These are phyloP conservation scores for Argyrosomus regius DNA, from an alignment of 2,797 vertebrate genomes.

Conservation along the genomic window DNA sequence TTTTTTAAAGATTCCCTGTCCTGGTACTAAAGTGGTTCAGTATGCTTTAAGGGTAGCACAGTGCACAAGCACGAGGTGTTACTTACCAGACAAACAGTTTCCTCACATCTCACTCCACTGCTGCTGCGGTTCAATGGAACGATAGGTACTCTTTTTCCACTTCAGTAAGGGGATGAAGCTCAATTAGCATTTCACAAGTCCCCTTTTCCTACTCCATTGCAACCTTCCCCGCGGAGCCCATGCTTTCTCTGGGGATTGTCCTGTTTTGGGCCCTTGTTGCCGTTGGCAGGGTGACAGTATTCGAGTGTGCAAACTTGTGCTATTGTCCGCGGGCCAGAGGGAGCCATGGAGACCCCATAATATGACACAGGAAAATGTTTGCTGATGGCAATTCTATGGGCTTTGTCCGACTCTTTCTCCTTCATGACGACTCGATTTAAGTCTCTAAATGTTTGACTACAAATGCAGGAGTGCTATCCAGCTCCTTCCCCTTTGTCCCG, in stretches of 20 bases:
- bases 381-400: conserved; percentile 99
- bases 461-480: conserved; percentile 99
- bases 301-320: conserved; percentile 99
- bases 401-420: conserved; percentile 99
- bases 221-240: conserved; percentile 92
- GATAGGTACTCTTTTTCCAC: conserved; percentile 83
- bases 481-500: conserved; percentile 97
- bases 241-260: conserved; percentile 93
- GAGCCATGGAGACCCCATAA: conserved; percentile 99
- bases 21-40: conserved; percentile 29
- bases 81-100: conserved; percentile 74
- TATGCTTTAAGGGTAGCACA: conserved; percentile 36
- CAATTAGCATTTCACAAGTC: conserved; percentile 95
- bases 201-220: conserved; percentile 88
- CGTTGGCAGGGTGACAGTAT: conserved; percentile 99
- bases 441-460: conserved; percentile 99
- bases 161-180: conserved; percentile 91
- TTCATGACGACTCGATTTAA: conserved; percentile 99
- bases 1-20: conserved; percentile 17
- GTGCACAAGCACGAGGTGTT: conserved; percentile 69
- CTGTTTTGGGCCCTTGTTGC: conserved; percentile 96
- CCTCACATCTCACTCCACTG: conserved; percentile 81
- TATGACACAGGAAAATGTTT: conserved; percentile 99
- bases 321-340: conserved; percentile 97
- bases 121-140: conserved; percentile 76